Base-by-base conservation (phyloP, 1,140 invertebrate species). In the Magallana gigas region DNA sequence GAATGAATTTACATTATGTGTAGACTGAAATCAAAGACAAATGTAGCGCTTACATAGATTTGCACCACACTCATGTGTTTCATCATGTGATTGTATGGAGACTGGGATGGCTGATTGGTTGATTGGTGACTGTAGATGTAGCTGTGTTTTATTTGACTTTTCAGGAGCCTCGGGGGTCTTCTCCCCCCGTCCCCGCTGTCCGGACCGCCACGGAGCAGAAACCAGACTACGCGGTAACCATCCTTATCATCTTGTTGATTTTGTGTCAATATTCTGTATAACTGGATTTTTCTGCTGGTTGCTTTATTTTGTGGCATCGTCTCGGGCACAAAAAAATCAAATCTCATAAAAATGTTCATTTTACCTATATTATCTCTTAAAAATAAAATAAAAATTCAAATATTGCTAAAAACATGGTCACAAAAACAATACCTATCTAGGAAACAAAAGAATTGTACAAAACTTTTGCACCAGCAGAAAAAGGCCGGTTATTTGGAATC, bases 181-280 rank as follows among this genome's bases (percentile, higher is more conserved):
- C 92, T 56, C 91, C 91, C 64, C 89, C 89, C 36, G 83, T 92
- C 59, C 92, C 91, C 23, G 84, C 92, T 12, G 58, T 92, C 29
- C 84, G 89, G n/a, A 87, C 58, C 59, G 80, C 85, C n/a, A 80
- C 7, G 60, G 84, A 8, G 76, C 86, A 83, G 80, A 85, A 90
- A 86, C 86, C 64, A 83, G 90, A 89, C 76, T 86, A 87, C 85
- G 83, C 85, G 85, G 85, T 86, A 84, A 86, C 29, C 18, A 57
- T 83, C 8, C 16, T 14, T 9, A 18, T 83, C 18, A 83, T 3
- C 6, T 56, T 82, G 8, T 12, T 80, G 7, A n/a, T 80, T 8
- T 48, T 48, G 36, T 48, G 36, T 48, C 36, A 48, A 48, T 48
- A 48, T 48, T 48, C 36, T 48, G 36, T 48, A 48, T 48, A 48